phyloP scores from a whole-genome alignment of 2,888 invertebrate species.

The Noctuana brunneofusca region DNA sequence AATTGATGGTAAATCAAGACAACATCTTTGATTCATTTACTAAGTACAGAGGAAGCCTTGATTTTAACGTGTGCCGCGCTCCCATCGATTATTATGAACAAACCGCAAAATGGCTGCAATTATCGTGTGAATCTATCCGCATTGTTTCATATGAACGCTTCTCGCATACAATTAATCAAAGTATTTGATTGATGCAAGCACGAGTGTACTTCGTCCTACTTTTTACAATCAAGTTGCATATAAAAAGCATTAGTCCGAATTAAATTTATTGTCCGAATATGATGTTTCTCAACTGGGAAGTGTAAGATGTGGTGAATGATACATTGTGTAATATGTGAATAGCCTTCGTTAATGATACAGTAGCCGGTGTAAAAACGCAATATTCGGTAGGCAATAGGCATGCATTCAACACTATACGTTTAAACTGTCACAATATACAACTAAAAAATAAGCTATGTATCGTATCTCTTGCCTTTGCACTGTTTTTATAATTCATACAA shows the following conservation, averaged over 20 bases:
- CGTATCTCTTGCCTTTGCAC: not conserved
- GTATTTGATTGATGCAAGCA: slow-evolving; percentile 40
- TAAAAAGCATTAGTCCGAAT: slow-evolving; percentile 27
- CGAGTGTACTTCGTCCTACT: slow-evolving; percentile 35
- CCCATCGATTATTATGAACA: slow-evolving; percentile 16
- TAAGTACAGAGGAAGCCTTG: slow-evolving; percentile 9
- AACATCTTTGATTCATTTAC: not conserved
- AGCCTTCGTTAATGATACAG: slow-evolving; percentile 15
- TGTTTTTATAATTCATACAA: too few relatives aligned
- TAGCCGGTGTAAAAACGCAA: slow-evolving; percentile 13
- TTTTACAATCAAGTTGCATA: slow-evolving; percentile 18
- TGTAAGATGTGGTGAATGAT: slow-evolving; percentile 6
- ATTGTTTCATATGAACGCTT: slow-evolving; percentile 39
- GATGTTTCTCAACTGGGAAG: slow-evolving; percentile 40
- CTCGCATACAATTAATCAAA: slow-evolving; percentile 20
- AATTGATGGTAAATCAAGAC: not conserved
- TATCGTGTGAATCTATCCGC: slow-evolving; percentile 44
- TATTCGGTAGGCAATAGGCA: not conserved
- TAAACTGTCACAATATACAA: not conserved
- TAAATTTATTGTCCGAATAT: slow-evolving; percentile 39
- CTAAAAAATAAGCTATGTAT: not conserved
- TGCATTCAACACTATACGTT: not conserved
- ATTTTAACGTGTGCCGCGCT: not conserved
- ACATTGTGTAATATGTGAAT: slow-evolving; percentile 19
- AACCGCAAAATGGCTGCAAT: slow-evolving; percentile 39